Evolutionary conservation across 2,797 vertebrate genomes (phyloP), one percentile per base, ranked within the genome.

Genomic region (Cercopithecus diana): DNA sequence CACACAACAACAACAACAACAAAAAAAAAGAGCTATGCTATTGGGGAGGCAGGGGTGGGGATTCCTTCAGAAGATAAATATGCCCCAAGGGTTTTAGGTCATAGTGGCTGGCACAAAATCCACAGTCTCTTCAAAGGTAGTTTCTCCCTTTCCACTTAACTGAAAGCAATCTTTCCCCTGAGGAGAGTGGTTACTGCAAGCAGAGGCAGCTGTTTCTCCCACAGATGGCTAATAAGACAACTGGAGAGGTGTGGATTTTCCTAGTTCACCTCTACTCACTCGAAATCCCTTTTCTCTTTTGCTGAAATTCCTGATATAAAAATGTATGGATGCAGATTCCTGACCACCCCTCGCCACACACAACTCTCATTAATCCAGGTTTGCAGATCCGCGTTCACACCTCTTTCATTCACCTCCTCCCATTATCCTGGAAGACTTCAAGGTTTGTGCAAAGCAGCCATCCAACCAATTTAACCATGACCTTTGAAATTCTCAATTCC

Each of bases 151-250:
- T 45, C 14, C 9, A 15, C 33, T 14, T 22, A 8, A 33, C 30
- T 2, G 81, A 45, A 52, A 73, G 15, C 14, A 9, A 0, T 48
- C 55, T 72, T 26, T 80, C 41, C 33, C 30, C 48, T 20, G 7
- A 45, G 12, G 41, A 48, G 85, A 55, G 10, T 5, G 0, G 24
- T 7, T 33, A 33, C 48, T 55, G 1, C 14, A 1, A 13, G 28
- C 2, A 4, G 9, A 55, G 39, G 2, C 2, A 5, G 19, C 19
- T 58, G 26, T 7, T 41, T 39, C 20, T 48, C 19, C 12, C 28
- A 20, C 0, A 20, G 55, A 26, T 26, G 2, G 19, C 45, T 24
- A 58, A 15, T 0, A 7, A 7, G 5, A 8, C 24, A 0, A 3
- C 7, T 0, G 1, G 15, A n/a, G 9, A 70, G 7, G 1, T 7